phyloP scores from a whole-genome alignment of 2,888 invertebrate species.

The Dioctria rufipes region DNA sequence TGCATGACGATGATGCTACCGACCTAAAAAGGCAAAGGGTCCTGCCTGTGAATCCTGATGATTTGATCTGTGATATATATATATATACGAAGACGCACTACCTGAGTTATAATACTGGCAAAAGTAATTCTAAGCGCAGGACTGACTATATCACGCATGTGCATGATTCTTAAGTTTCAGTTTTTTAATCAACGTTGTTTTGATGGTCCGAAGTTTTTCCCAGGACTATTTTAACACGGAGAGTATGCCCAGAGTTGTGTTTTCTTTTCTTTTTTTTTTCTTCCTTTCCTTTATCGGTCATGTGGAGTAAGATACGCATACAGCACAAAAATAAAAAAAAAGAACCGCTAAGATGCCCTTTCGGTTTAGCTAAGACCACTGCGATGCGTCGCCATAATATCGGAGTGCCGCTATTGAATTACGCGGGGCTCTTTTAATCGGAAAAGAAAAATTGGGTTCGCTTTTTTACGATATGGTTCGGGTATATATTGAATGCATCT shows the following conservation, averaged over 20 bases:
- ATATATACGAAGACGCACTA: conserved; percentile 32
- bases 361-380: conserved; percentile 33
- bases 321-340: background rate
- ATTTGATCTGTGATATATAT: background rate
- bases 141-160: conserved; percentile 34
- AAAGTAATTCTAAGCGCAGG: conserved; percentile 14
- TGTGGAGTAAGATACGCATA: background rate
- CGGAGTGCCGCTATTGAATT: conserved; percentile 45
- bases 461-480: background rate
- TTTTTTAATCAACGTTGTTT: conserved; percentile 28
- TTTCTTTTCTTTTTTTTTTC: no score
- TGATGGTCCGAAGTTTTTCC: conserved; percentile 35
- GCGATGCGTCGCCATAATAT: background rate
- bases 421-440: conserved; percentile 24
- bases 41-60: background rate
- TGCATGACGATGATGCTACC: conserved; percentile 8
- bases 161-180: conserved; percentile 33
- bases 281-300: no score
- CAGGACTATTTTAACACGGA: conserved; percentile 2
- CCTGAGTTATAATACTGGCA: conserved; percentile 8
- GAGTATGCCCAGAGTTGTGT: background rate
- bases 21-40: conserved; percentile 8
- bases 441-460: conserved; percentile 8
- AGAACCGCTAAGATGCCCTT: conserved; percentile 50
- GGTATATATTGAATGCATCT: conserved; percentile 5